Percentiles rank a stretch among this genome's conserved stretches.
Evolutionary conservation across 2,113 vertebrate genomes (phyloP).

Genomic region (Riparia riparia): DNA sequence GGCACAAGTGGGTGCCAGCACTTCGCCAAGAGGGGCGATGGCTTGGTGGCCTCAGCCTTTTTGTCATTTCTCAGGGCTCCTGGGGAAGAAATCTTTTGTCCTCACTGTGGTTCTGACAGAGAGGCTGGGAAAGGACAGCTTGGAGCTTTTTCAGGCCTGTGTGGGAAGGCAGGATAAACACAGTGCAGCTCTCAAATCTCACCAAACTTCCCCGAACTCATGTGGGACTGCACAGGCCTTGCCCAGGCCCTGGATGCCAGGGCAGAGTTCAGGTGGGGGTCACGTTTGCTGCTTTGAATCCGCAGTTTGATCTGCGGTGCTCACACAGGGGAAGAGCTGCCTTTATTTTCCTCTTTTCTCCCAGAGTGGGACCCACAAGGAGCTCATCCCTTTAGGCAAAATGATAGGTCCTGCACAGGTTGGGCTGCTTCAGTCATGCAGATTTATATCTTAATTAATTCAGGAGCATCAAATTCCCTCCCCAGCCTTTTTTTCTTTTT

Average conservation of each 20-base stretch:
- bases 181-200: not conserved
- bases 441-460: not conserved
- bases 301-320: not conserved
- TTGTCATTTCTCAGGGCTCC: not conserved
- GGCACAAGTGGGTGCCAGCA: not conserved
- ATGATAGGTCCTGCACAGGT: not conserved
- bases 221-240: not conserved
- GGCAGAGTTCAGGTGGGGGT: not conserved
- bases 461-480: not conserved
- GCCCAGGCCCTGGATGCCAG: not conserved
- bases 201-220: not conserved
- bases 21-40: fast-evolving
- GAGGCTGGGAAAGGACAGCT: not conserved
- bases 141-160: not conserved
- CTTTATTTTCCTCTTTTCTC: not conserved
- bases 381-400: not conserved
- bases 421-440: not conserved
- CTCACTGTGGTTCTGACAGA: not conserved
- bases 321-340: not conserved
- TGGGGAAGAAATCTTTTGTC: not conserved
- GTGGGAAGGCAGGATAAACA: conserved; percentile 15
- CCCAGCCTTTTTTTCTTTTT: not conserved
- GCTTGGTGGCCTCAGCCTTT: not conserved
- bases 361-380: fast-evolving
- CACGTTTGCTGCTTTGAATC: not conserved